These are phyloP conservation scores for Sterrhoptilus dennistouni DNA, from an alignment of 2,113 vertebrate species.

Conservation along the genomic window DNA sequence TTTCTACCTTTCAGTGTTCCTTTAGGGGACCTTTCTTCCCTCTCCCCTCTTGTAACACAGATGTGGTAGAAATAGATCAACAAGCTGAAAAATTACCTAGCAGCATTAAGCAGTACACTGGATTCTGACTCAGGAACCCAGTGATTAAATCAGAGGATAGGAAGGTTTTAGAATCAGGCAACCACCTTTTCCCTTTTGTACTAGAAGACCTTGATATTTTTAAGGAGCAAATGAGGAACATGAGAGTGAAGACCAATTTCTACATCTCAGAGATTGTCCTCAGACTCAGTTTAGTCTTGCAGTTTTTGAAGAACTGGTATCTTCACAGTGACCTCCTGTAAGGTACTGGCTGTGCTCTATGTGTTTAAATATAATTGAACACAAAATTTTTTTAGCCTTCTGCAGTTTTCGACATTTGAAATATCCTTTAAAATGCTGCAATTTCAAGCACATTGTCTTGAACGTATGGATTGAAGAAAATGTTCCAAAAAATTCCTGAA, in stretches of 20 bases:
- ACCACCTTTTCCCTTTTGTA: neutral
- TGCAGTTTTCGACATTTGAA: neutral
- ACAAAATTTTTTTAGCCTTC: neutral
- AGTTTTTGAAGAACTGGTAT: neutral
- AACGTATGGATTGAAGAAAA: neutral
- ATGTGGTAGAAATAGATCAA: neutral
- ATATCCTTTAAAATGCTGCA: neutral
- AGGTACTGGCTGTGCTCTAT: neutral
- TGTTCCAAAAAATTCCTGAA: neutral
- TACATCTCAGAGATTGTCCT: neutral
- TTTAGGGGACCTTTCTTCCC: neutral
- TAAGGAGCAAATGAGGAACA: neutral
- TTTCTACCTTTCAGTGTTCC: neutral
- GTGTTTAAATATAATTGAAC: neutral
- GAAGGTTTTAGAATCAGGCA: neutral
- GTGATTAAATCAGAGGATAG: neutral
- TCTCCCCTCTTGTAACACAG: neutral
- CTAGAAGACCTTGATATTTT: neutral
- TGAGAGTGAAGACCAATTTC: neutral
- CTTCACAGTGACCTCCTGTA: neutral
- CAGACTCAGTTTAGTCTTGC: neutral
- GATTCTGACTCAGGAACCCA: neutral
- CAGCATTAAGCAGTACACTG: neutral
- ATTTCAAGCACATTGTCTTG: neutral
- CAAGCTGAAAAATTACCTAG: neutral